Percentiles rank a stretch among this genome's conserved stretches.
Conservation (phyloP, 2,113 vertebrate species). For the Megatriorchis doriae region DNA sequence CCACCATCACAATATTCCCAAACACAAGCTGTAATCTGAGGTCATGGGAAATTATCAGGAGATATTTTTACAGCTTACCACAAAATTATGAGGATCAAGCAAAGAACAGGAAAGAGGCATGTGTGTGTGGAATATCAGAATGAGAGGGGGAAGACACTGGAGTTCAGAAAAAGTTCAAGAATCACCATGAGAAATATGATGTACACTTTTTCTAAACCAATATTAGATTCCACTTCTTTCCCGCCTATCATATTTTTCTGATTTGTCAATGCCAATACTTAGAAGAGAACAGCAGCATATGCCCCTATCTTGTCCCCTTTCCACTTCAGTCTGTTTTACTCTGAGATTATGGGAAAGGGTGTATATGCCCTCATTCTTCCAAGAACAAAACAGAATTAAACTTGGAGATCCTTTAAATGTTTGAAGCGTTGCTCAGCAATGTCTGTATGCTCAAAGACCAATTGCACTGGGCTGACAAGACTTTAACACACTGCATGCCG, state of each 20-base stretch:
- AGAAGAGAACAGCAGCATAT: neutral
- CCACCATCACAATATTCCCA: neutral
- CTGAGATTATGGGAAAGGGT: neutral
- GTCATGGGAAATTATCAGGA: slow-evolving; percentile 9
- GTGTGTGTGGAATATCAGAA: neutral
- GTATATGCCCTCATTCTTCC: neutral
- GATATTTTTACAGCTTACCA: neutral
- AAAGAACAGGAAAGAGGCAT: neutral
- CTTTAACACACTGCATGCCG: neutral
- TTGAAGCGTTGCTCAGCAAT: neutral
- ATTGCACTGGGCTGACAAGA: neutral
- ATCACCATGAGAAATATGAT: neutral
- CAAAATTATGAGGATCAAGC: neutral
- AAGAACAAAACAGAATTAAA: neutral
- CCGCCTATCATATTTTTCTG: neutral
- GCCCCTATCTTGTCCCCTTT: neutral
- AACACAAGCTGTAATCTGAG: neutral
- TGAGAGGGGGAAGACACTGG: neutral
- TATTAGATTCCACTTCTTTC: neutral
- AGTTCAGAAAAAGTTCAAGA: neutral
- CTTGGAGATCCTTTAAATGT: neutral
- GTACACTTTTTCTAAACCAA: neutral
- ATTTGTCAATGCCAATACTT: neutral
- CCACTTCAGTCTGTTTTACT: neutral
- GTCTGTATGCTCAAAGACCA: neutral